Evolutionary conservation across 2,888 invertebrate species (phyloP).

Genomic region (Pristionchus japonicus): DNA sequence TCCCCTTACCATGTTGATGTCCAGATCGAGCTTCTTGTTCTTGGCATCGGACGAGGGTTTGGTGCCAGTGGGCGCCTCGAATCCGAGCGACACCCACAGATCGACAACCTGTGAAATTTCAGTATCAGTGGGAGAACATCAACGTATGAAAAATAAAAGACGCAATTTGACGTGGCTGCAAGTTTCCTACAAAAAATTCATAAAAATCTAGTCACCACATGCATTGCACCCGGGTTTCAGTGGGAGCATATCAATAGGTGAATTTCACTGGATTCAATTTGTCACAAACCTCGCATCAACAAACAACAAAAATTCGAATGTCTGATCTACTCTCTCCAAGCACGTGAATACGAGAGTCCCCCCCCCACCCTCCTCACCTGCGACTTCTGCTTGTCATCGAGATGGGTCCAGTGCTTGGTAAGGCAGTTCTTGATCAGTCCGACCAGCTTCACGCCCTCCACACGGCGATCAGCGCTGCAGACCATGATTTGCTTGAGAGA

Average conservation of each 20-base stretch:
- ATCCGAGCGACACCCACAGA: conserved; percentile 70
- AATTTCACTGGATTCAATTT: neutral
- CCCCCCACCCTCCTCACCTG: conserved; percentile 50
- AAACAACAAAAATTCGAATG: neutral
- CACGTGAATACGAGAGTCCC: neutral
- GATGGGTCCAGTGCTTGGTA: conserved; percentile 63
- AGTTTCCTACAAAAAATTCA: no score
- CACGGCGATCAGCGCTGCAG: conserved; percentile 55
- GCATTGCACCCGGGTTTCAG: no score
- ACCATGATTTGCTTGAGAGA: neutral
- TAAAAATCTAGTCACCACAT: no score
- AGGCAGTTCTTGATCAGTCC: conserved; percentile 69
- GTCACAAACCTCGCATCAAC: neutral
- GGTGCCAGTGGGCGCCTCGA: conserved; percentile 61
- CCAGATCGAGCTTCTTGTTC: conserved; percentile 65
- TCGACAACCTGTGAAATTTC: conserved; percentile 58
- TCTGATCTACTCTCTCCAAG: neutral
- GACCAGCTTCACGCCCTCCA: conserved; percentile 65
- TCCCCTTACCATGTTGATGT: conserved; percentile 66
- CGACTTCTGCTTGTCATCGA: conserved; percentile 69
- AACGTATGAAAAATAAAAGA: no score
- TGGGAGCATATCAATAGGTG: neutral
- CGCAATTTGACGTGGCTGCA: no score
- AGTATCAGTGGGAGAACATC: no score
- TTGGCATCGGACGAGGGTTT: conserved; percentile 63